Percentiles rank a stretch among this genome's conserved stretches.
Conservation (phyloP, 2,113 vertebrate species). For the Lepisosteus oculatus region DNA sequence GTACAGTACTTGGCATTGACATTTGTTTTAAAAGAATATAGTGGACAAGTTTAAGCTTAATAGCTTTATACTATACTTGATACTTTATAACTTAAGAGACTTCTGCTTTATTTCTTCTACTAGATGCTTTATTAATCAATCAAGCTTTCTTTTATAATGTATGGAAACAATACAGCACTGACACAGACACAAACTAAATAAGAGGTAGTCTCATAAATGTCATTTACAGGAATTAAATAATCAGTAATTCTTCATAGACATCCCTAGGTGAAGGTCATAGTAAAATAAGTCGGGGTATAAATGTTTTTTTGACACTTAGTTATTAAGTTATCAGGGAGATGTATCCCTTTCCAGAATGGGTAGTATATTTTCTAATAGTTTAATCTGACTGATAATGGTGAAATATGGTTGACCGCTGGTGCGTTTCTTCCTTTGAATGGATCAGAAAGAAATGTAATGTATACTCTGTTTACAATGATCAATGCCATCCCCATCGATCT, state of each 20-base stretch:
- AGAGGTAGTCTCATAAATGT: constrained; percentile 31
- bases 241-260: constrained; percentile 16
- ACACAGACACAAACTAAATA: constrained; percentile 37
- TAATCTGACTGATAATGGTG: constrained; percentile 34
- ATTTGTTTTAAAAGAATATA: too few species aligned
- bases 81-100: constrained; percentile 19
- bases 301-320: constrained; percentile 23
- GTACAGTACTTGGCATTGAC: constrained; percentile 7
- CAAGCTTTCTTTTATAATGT: constrained; percentile 28
- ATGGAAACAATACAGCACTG: constrained; percentile 21
- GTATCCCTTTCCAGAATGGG: constrained; percentile 15
- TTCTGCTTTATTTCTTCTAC: constrained; percentile 33
- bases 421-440: constrained; percentile 24
- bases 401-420: constrained; percentile 24
- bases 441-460: constrained; percentile 23
- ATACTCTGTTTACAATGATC: constrained; percentile 48
- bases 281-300: constrained; percentile 26
- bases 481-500: constrained; percentile 43
- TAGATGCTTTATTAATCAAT: constrained; percentile 30
- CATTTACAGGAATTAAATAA: constrained; percentile 13
- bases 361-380: constrained; percentile 41
- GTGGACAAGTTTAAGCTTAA: too few species aligned
- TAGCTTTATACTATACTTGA: too few species aligned
- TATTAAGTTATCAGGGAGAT: constrained; percentile 11
- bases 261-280: constrained; percentile 26